phyloP scores from a whole-genome alignment of 1,140 invertebrate genomes.

The Cydia amplana region DNA sequence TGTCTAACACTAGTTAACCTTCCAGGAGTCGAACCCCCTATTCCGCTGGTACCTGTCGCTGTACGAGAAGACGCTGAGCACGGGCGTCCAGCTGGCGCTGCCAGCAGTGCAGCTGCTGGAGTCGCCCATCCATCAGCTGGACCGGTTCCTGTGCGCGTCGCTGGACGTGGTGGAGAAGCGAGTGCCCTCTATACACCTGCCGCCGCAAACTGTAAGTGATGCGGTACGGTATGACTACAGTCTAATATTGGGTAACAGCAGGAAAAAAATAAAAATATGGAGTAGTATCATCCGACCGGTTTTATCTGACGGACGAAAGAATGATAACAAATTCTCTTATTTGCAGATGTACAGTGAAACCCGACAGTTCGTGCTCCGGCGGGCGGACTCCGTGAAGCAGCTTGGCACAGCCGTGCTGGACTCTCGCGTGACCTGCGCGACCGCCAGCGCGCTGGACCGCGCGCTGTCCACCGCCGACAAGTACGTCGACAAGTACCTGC shows the following conservation, averaged over 20 bases:
- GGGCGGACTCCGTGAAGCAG: slow-evolving; percentile 88
- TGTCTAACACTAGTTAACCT: neutral
- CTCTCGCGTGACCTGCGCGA: slow-evolving; percentile 84
- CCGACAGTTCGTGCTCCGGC: slow-evolving; percentile 87
- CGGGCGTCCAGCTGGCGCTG: slow-evolving; percentile 83
- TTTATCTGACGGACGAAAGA: too few relatives aligned
- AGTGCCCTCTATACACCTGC: slow-evolving; percentile 87
- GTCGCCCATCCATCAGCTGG: slow-evolving; percentile 85
- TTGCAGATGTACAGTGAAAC: slow-evolving; percentile 87
- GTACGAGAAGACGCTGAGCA: slow-evolving; percentile 84
- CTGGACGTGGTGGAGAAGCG: slow-evolving; percentile 88
- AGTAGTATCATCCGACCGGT: too few relatives aligned
- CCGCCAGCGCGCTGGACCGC: slow-evolving; percentile 84
- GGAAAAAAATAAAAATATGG: too few relatives aligned
- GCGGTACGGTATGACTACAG: slow-evolving; percentile 10
- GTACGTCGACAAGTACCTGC: slow-evolving; percentile 89
- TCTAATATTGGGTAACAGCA: too few relatives aligned
- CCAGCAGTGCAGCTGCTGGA: slow-evolving; percentile 85
- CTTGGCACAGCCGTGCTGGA: slow-evolving; percentile 83
- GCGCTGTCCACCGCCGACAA: slow-evolving; percentile 87
- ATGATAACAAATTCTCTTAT: neutral
- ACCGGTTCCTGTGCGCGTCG: slow-evolving; percentile 87
- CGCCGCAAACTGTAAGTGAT: slow-evolving; percentile 85
- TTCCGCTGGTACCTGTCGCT: slow-evolving; percentile 86
- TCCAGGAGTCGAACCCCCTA: slow-evolving; percentile 84